phyloP scores from a whole-genome alignment of 2,797 vertebrate genomes.

The Meda fulgida region DNA sequence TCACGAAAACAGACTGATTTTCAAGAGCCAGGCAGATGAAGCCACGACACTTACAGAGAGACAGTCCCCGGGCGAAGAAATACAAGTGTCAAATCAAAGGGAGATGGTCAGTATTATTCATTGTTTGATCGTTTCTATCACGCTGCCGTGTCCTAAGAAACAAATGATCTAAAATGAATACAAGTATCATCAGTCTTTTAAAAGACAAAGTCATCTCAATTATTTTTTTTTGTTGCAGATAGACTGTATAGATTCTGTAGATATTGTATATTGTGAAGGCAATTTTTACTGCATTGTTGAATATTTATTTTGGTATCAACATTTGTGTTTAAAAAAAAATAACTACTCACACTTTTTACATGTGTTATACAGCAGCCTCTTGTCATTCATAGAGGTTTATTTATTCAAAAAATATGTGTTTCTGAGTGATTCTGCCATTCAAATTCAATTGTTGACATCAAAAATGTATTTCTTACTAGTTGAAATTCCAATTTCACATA shows the following conservation, averaged over 20 bases:
- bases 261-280: conserved; percentile 45
- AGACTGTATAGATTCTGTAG: conserved; percentile 40
- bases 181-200: neutral
- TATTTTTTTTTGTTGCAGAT: conserved; percentile 20
- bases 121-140: conserved; percentile 42
- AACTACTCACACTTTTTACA: neutral
- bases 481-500: no score
- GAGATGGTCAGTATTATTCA: conserved; percentile 30
- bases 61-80: conserved; percentile 12
- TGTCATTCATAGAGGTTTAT: conserved; percentile 31
- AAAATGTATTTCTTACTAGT: no score
- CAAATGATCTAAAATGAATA: conserved; percentile 33
- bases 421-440: neutral
- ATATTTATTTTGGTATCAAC: conserved; percentile 35
- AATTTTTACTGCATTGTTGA: conserved; percentile 27
- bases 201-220: neutral
- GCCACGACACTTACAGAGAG: conserved; percentile 35
- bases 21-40: conserved; percentile 65
- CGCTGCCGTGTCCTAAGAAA: conserved; percentile 21
- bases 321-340: conserved; percentile 10
- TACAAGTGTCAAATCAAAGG: conserved; percentile 45
- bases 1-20: conserved; percentile 71
- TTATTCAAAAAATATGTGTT: neutral
- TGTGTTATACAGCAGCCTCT: conserved; percentile 20
- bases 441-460: no score